These are phyloP conservation scores for Spisula solida DNA, from an alignment of 2,888 invertebrate genomes.

Conservation along the genomic window DNA sequence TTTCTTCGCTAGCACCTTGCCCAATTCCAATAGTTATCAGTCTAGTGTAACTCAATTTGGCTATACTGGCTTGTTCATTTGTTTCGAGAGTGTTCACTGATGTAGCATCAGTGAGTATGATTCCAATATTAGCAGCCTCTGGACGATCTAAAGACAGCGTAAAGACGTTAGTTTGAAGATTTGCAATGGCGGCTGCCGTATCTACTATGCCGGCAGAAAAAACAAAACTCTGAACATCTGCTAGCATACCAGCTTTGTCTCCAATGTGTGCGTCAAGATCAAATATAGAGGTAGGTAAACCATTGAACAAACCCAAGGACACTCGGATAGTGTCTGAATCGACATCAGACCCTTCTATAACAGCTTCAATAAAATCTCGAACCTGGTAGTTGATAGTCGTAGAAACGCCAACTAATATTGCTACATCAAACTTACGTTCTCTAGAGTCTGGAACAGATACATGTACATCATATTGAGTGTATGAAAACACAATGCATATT, in stretches of 20 bases:
- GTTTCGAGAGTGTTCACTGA: neutral
- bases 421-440: conserved; percentile 4
- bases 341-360: neutral
- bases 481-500: neutral
- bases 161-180: neutral
- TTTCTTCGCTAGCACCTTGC: neutral
- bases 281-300: neutral
- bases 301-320: neutral
- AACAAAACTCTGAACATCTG: neutral
- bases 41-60: neutral
- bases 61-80: neutral
- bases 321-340: neutral
- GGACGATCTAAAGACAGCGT: neutral
- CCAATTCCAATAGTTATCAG: conserved; percentile 37
- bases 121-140: conserved; percentile 18
- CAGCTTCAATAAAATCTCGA: neutral
- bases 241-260: conserved; percentile 1
- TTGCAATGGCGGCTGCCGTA: conserved; percentile 20
- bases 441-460: conserved; percentile 21
- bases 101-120: conserved; percentile 20
- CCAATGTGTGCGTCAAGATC: neutral
- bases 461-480: neutral
- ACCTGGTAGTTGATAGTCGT: neutral
- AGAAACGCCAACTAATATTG: neutral
- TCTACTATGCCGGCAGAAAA: neutral